Conservation (phyloP, 2,797 vertebrate genomes). For the Triplophysa bombifrons region DNA sequence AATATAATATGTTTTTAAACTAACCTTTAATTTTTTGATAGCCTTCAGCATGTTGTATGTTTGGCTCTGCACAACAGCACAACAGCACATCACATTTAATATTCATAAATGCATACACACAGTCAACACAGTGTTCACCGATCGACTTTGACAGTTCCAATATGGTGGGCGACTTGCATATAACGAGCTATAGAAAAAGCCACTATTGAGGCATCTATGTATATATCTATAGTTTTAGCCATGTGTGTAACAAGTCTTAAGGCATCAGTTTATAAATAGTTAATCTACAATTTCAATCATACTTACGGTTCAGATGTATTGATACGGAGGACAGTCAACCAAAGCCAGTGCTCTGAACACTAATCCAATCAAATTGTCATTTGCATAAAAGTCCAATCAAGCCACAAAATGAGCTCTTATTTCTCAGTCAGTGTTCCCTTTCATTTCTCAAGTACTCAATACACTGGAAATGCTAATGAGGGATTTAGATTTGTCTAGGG, state of each 20-base stretch:
- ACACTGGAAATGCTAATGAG: constrained; percentile 41
- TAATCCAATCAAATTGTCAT: constrained; percentile 18
- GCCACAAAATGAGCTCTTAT: constrained; percentile 36
- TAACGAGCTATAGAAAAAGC: too few relatives aligned
- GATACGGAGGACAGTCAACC: constrained; percentile 12
- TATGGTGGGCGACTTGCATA: too few relatives aligned
- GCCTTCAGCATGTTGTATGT: too few relatives aligned
- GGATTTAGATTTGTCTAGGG: constrained; percentile 24
- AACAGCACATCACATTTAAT: too few relatives aligned
- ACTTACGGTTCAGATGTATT: constrained; percentile 17
- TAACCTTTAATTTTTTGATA: too few relatives aligned
- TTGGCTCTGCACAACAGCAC: too few relatives aligned
- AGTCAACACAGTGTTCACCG: too few relatives aligned
- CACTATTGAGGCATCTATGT: too few relatives aligned
- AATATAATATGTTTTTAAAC: too few relatives aligned
- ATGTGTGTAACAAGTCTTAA: background rate
- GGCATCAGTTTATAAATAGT: background rate
- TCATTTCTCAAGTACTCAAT: constrained; percentile 35
- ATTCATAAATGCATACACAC: background rate
- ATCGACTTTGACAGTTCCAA: too few relatives aligned
- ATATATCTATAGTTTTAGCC: too few relatives aligned
- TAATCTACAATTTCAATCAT: background rate
- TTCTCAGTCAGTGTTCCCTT: constrained; percentile 42
- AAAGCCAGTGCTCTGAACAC: background rate
- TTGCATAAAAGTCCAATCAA: constrained; percentile 41